Evolutionary conservation across 2,797 vertebrate species (phyloP).

Genomic region (Artibeus jamaicensis): DNA sequence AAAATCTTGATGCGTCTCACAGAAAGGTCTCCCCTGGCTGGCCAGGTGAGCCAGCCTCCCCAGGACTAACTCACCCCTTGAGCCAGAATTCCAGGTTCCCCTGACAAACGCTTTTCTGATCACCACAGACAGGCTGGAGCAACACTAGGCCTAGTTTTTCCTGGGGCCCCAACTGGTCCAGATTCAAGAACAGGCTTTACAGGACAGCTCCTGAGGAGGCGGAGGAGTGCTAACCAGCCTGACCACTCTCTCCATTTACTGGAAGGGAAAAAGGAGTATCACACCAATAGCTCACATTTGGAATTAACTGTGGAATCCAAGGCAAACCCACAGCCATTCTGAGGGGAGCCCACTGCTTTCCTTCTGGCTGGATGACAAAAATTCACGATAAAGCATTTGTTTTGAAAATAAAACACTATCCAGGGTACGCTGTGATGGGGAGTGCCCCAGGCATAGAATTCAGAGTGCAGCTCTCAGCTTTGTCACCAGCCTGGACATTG

Average conservation of each 20-base stretch:
- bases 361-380: background rate
- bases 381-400: background rate
- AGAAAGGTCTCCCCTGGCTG: background rate
- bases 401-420: background rate
- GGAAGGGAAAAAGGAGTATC: background rate
- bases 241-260: background rate
- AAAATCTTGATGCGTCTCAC: background rate
- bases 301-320: conserved; percentile 34
- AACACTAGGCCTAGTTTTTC: background rate
- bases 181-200: background rate
- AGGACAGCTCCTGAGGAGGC: background rate
- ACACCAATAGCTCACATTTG: background rate
- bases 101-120: background rate
- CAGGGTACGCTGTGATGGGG: background rate
- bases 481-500: background rate
- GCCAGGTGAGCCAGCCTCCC: background rate
- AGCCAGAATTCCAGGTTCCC: background rate
- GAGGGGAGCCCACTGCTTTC: background rate
- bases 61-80: background rate
- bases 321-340: background rate
- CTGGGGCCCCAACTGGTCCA: background rate
- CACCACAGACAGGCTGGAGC: background rate
- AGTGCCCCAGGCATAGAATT: background rate
- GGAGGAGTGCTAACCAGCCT: background rate
- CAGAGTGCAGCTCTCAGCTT: background rate